These are phyloP conservation scores for Ciconia nigra DNA, from an alignment of 2,797 vertebrate species.

Conservation along the genomic window DNA sequence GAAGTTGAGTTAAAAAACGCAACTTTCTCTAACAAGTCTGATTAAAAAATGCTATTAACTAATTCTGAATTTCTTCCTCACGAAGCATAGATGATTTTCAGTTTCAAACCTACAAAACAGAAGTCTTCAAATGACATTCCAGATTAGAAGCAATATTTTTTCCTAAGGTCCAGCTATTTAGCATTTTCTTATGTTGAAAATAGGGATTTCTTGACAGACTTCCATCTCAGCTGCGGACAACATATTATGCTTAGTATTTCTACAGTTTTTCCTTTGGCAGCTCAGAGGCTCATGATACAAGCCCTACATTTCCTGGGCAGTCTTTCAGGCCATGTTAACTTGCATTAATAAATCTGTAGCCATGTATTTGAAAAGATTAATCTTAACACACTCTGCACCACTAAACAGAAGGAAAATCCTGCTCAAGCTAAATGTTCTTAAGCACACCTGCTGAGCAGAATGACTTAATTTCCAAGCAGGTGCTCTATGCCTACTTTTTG, in stretches of 20 bases:
- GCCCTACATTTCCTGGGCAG: not conserved
- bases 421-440: not conserved
- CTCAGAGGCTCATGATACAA: not conserved
- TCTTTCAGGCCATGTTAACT: not conserved
- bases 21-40: not conserved
- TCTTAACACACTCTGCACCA: not conserved
- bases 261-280: not conserved
- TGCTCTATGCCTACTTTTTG: not conserved
- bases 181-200: not conserved
- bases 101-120: not conserved
- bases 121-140: not conserved
- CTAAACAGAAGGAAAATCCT: not conserved
- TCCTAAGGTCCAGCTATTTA: not conserved
- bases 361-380: not conserved
- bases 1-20: not conserved
- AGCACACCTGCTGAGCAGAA: not conserved
- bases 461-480: not conserved
- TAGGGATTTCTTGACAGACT: not conserved
- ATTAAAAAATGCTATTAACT: not conserved
- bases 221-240: not conserved
- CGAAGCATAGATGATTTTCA: not conserved
- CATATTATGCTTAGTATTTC: not conserved
- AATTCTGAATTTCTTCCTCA: not conserved
- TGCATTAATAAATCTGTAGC: not conserved
- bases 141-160: not conserved